phyloP scores from a whole-genome alignment of 1,140 invertebrate species.

The Lanistes nyassanus region DNA sequence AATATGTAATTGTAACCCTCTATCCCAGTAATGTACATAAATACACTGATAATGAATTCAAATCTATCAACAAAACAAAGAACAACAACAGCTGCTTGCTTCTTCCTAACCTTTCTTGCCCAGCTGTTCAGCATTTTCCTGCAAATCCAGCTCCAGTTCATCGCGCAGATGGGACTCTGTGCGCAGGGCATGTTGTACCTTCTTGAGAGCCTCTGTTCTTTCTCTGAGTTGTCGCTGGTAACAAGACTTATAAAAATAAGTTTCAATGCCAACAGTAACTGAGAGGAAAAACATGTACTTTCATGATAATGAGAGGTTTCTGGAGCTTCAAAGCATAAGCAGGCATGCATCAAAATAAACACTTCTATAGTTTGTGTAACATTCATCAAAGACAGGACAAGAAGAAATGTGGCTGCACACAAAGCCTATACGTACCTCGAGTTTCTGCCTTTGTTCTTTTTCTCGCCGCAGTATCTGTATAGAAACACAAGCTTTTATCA shows the following conservation, averaged over 20 bases:
- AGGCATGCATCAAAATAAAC: too few relatives aligned
- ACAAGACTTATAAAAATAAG: too few relatives aligned
- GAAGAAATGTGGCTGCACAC: too few relatives aligned
- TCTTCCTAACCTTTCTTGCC: constrained; percentile 44
- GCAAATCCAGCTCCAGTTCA: constrained; percentile 48
- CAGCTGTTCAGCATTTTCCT: constrained; percentile 33
- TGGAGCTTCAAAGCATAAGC: too few relatives aligned
- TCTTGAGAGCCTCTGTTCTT: constrained; percentile 44
- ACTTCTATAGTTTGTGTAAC: too few relatives aligned
- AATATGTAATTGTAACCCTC: too few relatives aligned
- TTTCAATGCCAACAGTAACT: too few relatives aligned
- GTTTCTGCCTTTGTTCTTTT: constrained; percentile 30
- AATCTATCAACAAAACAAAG: background rate
- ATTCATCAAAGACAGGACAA: too few relatives aligned
- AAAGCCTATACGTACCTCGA: constrained; percentile 26
- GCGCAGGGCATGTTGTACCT: constrained; percentile 36
- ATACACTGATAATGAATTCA: background rate
- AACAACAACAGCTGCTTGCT: background rate
- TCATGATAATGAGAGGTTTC: too few relatives aligned
- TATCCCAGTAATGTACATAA: background rate
- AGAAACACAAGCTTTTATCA: constrained; percentile 2
- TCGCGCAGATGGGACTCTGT: constrained; percentile 45
- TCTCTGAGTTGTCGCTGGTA: constrained; percentile 42
- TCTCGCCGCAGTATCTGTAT: constrained; percentile 36
- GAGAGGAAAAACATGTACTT: too few relatives aligned